Conservation (phyloP, 2,113 vertebrate genomes). For the Eptesicus fuscus region DNA sequence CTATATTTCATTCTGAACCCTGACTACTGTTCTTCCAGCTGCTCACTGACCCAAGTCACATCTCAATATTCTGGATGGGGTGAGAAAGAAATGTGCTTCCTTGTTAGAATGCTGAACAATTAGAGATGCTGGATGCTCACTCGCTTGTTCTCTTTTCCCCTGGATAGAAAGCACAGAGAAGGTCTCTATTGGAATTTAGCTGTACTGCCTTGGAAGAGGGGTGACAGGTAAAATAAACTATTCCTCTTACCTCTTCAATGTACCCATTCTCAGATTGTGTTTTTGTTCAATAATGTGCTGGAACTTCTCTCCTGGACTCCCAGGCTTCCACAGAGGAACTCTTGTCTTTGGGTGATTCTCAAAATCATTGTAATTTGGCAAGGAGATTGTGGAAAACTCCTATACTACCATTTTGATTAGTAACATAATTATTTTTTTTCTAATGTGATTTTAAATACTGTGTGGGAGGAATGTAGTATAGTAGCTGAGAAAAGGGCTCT, state of each 20-base stretch:
- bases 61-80: background rate
- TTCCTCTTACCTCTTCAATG: background rate
- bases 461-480: background rate
- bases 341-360: background rate
- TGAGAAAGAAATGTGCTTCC: background rate
- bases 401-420: background rate
- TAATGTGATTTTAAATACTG: background rate
- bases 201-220: background rate
- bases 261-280: background rate
- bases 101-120: background rate
- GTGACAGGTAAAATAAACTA: background rate
- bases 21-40: background rate
- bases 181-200: background rate
- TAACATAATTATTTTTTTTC: background rate
- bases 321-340: background rate
- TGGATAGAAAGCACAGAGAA: background rate
- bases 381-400: background rate
- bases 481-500: background rate
- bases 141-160: background rate
- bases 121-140: background rate
- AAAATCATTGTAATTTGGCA: background rate
- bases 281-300: background rate
- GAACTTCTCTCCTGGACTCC: background rate
- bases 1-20: background rate
- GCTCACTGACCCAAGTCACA: background rate